phyloP scores from a whole-genome alignment of 2,888 invertebrate genomes.

The Corythucha ciliata region DNA sequence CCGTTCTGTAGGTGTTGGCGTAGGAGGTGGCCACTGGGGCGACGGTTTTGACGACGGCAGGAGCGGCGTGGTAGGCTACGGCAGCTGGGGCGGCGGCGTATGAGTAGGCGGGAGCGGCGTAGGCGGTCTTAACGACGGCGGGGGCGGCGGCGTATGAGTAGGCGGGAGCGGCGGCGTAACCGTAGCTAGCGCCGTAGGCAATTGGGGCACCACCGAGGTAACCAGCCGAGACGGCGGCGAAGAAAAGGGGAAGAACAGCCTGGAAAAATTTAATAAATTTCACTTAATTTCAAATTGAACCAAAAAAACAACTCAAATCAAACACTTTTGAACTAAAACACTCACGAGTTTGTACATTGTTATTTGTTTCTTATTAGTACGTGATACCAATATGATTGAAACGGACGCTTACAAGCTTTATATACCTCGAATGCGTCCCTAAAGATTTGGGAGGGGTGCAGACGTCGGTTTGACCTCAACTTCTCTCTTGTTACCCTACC shows the following conservation, averaged over 20 bases:
- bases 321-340: too few species aligned
- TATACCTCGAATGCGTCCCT: too few species aligned
- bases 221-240: conserved; percentile 19
- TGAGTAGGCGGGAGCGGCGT: conserved; percentile 6
- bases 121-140: conserved; percentile 8
- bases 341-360: too few species aligned
- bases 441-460: too few species aligned
- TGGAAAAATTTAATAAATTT: too few species aligned
- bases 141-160: conserved; percentile 1
- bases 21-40: conserved; percentile 3
- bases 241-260: conserved; percentile 17
- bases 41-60: conserved; percentile 12
- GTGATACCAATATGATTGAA: too few species aligned
- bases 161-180: conserved; percentile 7
- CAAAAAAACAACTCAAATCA: too few species aligned
- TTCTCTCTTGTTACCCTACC: too few species aligned
- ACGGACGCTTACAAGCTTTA: too few species aligned
- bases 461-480: too few species aligned
- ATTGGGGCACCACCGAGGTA: conserved; percentile 13
- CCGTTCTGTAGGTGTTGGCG: conserved; percentile 10
- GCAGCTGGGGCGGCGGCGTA: conserved; percentile 4
- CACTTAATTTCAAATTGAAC: too few species aligned
- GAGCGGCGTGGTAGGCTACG: not conserved
- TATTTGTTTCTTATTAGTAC: too few species aligned
- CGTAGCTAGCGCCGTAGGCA: conserved; percentile 3